Evolutionary conservation across 2,888 invertebrate species (phyloP).

Genomic region (Sepiola atlantica): DNA sequence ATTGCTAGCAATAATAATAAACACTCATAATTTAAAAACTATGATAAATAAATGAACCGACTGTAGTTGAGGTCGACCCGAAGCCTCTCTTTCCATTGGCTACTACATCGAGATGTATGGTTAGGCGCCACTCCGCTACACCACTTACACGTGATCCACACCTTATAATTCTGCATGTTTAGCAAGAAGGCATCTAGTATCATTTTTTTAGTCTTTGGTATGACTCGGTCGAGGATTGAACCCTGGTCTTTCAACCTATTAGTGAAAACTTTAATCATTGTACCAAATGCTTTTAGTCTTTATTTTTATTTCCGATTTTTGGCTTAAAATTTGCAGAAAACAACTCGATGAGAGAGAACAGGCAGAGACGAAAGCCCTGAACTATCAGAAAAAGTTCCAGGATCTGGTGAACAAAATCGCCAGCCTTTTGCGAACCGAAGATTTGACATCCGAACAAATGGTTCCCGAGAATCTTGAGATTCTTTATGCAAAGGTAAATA

Average conservation of each 20-base stretch:
- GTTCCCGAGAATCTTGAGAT: conserved; percentile 57
- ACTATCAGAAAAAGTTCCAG: conserved; percentile 60
- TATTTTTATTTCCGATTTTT: not conserved
- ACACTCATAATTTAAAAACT: too few species aligned
- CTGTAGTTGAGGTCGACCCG: too few species aligned
- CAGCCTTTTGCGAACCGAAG: conserved; percentile 59
- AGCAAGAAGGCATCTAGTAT: too few species aligned
- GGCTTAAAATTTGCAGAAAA: conserved; percentile 57
- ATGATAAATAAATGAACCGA: too few species aligned
- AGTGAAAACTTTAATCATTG: not conserved
- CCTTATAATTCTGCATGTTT: too few species aligned
- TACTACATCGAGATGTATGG: too few species aligned
- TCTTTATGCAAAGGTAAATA: conserved; percentile 54
- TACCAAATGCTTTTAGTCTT: not conserved
- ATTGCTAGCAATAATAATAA: too few species aligned
- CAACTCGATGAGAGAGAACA: conserved; percentile 67
- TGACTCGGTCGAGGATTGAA: not conserved
- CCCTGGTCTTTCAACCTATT: not conserved
- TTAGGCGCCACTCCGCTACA: too few species aligned
- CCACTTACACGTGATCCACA: too few species aligned
- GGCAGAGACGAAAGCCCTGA: conserved; percentile 58
- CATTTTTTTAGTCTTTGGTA: too few species aligned
- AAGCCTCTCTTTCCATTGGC: too few species aligned
- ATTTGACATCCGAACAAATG: conserved; percentile 50
- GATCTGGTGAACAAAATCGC: conserved; percentile 62